Evolutionary conservation across 2,113 vertebrate genomes (phyloP).

Genomic region (Vulpes lagopus): DNA sequence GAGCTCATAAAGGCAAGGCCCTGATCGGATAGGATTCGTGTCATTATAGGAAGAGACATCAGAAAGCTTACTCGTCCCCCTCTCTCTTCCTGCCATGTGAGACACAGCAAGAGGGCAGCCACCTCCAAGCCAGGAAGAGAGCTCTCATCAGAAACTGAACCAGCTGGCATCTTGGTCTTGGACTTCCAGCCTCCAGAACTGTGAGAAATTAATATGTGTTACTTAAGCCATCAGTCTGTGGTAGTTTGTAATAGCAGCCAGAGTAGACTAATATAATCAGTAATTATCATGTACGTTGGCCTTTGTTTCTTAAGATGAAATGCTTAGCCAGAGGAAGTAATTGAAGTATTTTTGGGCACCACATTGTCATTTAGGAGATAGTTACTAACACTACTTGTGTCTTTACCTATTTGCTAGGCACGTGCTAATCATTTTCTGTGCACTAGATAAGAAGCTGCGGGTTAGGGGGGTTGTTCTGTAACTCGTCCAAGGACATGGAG

Average conservation of each 20-base stretch:
- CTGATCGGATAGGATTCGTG: not conserved
- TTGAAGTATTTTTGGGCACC: not conserved
- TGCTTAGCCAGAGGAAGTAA: not conserved
- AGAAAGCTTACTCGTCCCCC: not conserved
- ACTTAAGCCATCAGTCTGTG: not conserved
- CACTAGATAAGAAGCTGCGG: not conserved
- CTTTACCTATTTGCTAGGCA: not conserved
- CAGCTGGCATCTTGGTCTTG: not conserved
- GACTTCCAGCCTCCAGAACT: not conserved
- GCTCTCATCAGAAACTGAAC: not conserved
- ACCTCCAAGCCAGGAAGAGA: not conserved
- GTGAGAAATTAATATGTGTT: not conserved
- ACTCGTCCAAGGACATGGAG: not conserved
- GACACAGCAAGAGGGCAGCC: not conserved
- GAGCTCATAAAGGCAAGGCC: not conserved
- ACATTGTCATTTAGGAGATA: not conserved
- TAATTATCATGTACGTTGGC: not conserved
- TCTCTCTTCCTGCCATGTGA: not conserved
- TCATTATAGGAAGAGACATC: not conserved
- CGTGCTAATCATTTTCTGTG: not conserved
- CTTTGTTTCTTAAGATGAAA: not conserved
- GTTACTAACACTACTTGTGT: not conserved
- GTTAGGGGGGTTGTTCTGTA: not conserved
- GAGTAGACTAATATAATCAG: not conserved
- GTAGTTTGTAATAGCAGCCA: not conserved